These are phyloP conservation scores for Muraenolepis orangiensis DNA, from an alignment of 2,797 vertebrate species.

Conservation along the genomic window DNA sequence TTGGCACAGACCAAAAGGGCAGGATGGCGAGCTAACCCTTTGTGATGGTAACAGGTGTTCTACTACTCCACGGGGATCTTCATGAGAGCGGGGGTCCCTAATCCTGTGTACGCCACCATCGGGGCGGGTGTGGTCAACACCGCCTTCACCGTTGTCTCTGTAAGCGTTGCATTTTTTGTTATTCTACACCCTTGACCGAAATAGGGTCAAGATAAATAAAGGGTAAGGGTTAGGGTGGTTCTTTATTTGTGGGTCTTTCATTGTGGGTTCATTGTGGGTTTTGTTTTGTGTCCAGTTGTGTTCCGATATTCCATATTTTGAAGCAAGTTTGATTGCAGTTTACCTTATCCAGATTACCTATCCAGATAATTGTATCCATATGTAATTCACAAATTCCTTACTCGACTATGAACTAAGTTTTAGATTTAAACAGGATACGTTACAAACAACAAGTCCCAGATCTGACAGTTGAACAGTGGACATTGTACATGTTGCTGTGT, in stretches of 20 bases:
- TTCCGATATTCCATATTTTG: too few species aligned
- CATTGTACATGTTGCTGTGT: neutral
- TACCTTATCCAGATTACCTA: too few species aligned
- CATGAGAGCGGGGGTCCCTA: conserved; percentile 74
- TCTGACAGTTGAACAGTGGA: neutral
- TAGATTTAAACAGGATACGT: neutral
- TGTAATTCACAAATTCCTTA: neutral
- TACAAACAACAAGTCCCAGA: neutral
- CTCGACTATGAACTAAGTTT: neutral
- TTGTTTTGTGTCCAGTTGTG: too few species aligned
- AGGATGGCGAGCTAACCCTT: neutral
- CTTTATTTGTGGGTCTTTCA: too few species aligned
- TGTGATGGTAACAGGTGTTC: conserved; percentile 73
- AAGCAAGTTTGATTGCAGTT: too few species aligned
- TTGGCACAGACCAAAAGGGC: too few species aligned
- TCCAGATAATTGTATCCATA: too few species aligned
- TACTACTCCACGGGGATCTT: conserved; percentile 88
- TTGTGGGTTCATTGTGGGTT: too few species aligned
- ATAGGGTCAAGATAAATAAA: neutral
- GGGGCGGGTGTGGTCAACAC: conserved; percentile 84
- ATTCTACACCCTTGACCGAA: neutral
- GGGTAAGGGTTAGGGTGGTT: too few species aligned
- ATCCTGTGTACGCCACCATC: conserved; percentile 85
- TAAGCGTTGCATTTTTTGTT: conserved; percentile 47
- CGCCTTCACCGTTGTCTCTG: conserved; percentile 83